Conservation (phyloP, 1,140 invertebrate species). For the Bacillus rossius region DNA sequence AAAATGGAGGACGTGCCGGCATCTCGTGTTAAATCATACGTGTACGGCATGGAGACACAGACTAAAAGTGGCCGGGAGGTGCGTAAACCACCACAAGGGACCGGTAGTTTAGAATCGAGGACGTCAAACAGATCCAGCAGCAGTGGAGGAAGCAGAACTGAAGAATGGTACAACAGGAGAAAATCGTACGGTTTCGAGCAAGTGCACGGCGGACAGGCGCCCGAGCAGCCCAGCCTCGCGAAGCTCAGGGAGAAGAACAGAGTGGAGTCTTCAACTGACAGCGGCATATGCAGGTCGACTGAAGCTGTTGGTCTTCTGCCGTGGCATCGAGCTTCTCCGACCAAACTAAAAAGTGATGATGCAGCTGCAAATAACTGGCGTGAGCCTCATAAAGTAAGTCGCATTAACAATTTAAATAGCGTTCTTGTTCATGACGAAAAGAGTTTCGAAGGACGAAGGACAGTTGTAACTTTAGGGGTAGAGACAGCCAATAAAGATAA, state of each 20-base stretch:
- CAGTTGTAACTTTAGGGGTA: constrained; percentile 19
- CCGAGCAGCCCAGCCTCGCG: background rate
- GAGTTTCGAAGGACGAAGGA: constrained; percentile 11
- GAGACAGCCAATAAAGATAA: background rate
- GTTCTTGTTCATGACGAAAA: too few relatives aligned
- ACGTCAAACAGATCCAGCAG: constrained; percentile 36
- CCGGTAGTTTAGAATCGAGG: constrained; percentile 50
- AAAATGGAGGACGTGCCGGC: constrained; percentile 15
- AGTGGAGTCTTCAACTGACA: constrained; percentile 53
- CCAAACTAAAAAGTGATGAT: background rate
- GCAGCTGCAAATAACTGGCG: too few relatives aligned
- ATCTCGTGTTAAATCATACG: constrained; percentile 37
- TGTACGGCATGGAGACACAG: constrained; percentile 41
- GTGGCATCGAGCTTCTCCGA: background rate
- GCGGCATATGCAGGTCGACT: constrained; percentile 61
- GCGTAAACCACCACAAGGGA: constrained; percentile 38
- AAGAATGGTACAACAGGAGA: constrained; percentile 61
- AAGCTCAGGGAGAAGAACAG: constrained; percentile 23
- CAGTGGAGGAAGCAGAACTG: constrained; percentile 40
- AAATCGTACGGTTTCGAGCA: constrained; percentile 71
- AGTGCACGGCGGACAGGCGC: constrained; percentile 42
- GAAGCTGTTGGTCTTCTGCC: constrained; percentile 44
- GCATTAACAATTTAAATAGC: too few relatives aligned
- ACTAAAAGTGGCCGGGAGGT: constrained; percentile 25
- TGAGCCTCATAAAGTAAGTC: too few relatives aligned